A percentile compares a stretch with the other conserved stretches of the same genome.
Conservation (phyloP, 2,888 invertebrate genomes). For the Galerucella pusilla region DNA sequence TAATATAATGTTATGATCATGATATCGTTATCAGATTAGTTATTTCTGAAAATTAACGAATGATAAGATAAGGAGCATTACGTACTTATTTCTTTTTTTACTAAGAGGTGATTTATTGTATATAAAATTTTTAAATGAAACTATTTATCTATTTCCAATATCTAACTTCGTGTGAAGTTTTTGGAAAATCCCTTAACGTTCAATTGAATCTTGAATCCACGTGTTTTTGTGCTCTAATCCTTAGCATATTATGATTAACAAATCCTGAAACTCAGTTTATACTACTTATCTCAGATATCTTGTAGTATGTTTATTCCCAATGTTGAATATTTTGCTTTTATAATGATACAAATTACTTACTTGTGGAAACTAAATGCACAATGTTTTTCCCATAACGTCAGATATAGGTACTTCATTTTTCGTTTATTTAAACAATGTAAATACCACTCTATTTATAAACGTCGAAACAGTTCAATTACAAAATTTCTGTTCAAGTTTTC, state of each 20-base stretch:
- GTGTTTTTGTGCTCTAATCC: too few relatives aligned
- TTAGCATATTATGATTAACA: neutral
- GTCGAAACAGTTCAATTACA: too few relatives aligned
- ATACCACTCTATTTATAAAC: too few relatives aligned
- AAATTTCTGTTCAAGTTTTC: too few relatives aligned
- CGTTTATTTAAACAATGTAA: too few relatives aligned
- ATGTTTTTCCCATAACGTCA: neutral
- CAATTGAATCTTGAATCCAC: too few relatives aligned
- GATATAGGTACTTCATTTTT: neutral
- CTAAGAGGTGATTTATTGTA: neutral
- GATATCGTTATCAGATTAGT: constrained; percentile 14
- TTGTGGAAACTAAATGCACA: neutral
- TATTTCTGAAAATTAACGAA: constrained; percentile 17
- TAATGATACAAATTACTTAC: neutral
- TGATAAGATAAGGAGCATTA: constrained; percentile 19
- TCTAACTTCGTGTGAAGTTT: neutral
- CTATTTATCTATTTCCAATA: neutral
- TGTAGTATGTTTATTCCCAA: too few relatives aligned
- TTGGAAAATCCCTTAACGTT: neutral
- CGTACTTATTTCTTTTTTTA: neutral
- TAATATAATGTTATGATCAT: neutral
- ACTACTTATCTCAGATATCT: too few relatives aligned
- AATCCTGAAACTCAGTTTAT: neutral
- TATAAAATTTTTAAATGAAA: neutral
- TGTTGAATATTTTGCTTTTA: too few relatives aligned